These are phyloP conservation scores for Myotis yumanensis DNA, from an alignment of 2,113 vertebrate species.

Conservation along the genomic window DNA sequence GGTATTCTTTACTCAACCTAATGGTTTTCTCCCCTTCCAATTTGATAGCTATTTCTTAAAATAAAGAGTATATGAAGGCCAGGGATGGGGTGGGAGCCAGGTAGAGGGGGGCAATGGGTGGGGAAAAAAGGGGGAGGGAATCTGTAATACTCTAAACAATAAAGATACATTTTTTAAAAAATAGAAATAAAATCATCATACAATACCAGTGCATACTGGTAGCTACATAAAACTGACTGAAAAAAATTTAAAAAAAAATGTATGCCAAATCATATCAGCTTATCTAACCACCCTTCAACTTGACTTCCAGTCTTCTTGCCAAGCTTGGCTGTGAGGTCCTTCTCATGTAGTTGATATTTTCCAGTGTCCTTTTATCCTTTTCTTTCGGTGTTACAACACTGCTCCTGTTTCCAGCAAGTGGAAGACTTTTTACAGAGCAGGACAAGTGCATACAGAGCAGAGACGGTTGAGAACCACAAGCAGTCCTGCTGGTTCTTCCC, in stretches of 20 bases:
- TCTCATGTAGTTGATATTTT: neutral
- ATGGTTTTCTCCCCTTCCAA: neutral
- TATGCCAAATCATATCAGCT: constrained; percentile 50
- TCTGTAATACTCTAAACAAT: no score
- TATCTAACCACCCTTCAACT: constrained; percentile 68
- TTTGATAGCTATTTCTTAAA: constrained; percentile 51
- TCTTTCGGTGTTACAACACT: constrained; percentile 27
- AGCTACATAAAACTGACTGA: no score
- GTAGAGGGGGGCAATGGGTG: no score
- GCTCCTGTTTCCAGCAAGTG: constrained; percentile 63
- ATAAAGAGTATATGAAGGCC: neutral
- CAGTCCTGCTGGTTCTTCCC: constrained; percentile 67
- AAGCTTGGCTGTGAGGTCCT: constrained; percentile 36
- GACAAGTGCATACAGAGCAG: constrained; percentile 59
- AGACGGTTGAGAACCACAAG: constrained; percentile 53
- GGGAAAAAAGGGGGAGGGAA: no score
- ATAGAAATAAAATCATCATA: no score
- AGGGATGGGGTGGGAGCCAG: no score
- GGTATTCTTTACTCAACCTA: constrained; percentile 24
- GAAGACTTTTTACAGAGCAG: constrained; percentile 29
- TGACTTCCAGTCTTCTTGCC: constrained; percentile 63
- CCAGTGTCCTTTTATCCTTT: constrained; percentile 53
- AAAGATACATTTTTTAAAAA: no score
- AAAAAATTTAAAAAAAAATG: constrained; percentile 39
- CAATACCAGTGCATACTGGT: no score